Evolutionary conservation across 2,113 vertebrate species (phyloP).

Genomic region (Nyctereutes procyonoides): DNA sequence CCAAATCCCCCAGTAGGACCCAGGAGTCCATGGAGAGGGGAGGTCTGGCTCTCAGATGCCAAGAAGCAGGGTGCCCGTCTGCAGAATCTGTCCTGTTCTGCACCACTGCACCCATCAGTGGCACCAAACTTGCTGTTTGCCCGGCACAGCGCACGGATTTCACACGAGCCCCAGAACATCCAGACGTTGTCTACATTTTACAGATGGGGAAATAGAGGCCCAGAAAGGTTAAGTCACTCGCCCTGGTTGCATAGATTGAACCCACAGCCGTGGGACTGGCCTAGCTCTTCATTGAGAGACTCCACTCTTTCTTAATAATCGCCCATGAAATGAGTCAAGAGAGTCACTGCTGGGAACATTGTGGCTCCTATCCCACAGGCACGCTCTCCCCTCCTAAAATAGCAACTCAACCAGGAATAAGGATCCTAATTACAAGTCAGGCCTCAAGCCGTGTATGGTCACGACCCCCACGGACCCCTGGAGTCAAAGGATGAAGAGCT

Average conservation of each 20-base stretch:
- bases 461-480: not conserved
- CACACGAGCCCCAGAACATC: not conserved
- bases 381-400: not conserved
- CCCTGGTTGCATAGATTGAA: rapidly evolving
- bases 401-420: not conserved
- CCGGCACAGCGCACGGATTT: rapidly evolving
- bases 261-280: not conserved
- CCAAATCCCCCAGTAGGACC: no score
- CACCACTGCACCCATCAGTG: rapidly evolving
- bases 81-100: not conserved
- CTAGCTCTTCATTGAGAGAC: rapidly evolving
- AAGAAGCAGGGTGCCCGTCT: rapidly evolving
- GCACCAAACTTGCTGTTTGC: rapidly evolving
- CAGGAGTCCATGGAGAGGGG: not conserved
- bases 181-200: not conserved
- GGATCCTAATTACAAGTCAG: not conserved
- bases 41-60: not conserved
- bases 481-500: not conserved
- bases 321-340: rapidly evolving
- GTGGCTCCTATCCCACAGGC: not conserved
- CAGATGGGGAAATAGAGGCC: not conserved
- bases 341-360: not conserved
- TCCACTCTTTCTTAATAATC: rapidly evolving
- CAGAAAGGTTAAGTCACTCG: rapidly evolving
- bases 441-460: not conserved